Percentiles rank a stretch among this genome's conserved stretches.
Evolutionary conservation across 2,113 vertebrate genomes (phyloP).

Genomic region (Morone saxatilis): DNA sequence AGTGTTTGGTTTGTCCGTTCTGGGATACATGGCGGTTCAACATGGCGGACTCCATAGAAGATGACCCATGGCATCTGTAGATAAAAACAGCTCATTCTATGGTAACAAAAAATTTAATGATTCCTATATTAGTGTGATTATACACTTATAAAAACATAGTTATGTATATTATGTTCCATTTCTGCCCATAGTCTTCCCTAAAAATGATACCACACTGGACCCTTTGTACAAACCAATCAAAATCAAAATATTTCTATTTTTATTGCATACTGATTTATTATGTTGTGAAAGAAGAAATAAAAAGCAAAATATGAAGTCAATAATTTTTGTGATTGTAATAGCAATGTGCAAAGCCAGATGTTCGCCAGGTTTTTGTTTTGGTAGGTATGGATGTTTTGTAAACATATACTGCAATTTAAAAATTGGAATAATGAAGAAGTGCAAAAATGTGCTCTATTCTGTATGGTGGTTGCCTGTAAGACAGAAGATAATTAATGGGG

Average conservation of each 20-base stretch:
- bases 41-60: too few relatives aligned
- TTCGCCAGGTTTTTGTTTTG: neutral
- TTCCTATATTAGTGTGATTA: too few relatives aligned
- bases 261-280: neutral
- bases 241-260: neutral
- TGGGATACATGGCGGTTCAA: too few relatives aligned
- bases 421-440: neutral
- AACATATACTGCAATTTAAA: neutral
- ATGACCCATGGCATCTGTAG: too few relatives aligned
- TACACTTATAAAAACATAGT: too few relatives aligned
- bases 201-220: too few relatives aligned
- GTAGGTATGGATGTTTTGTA: neutral
- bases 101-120: too few relatives aligned
- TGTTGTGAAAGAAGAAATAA: constrained; percentile 3
- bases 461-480: neutral
- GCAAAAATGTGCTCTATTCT: neutral
- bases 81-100: too few relatives aligned
- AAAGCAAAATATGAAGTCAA: neutral
- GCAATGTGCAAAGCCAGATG: too few relatives aligned
- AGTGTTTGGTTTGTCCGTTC: too few relatives aligned
- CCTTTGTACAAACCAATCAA: neutral
- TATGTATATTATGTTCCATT: too few relatives aligned
- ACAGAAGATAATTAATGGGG: constrained; percentile 16
- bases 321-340: neutral
- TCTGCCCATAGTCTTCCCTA: too few relatives aligned